phyloP scores from a whole-genome alignment of 2,113 vertebrate species.

The Poecile atricapillus region DNA sequence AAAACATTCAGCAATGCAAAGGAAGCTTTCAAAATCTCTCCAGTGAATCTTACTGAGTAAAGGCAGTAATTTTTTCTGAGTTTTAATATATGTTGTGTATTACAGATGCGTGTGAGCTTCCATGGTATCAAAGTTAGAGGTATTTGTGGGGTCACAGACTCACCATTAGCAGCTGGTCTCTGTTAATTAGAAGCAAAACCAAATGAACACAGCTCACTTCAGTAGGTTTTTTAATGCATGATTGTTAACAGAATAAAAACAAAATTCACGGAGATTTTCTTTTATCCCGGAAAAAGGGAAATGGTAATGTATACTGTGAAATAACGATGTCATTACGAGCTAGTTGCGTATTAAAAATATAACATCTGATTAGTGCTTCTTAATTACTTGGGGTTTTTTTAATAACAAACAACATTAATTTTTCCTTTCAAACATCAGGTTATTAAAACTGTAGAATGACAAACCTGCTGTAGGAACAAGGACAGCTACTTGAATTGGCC shows the following conservation, averaged over 20 bases:
- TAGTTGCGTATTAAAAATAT: background rate
- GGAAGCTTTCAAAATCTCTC: background rate
- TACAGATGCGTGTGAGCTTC: accelerated
- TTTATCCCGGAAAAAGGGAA: background rate
- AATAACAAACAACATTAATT: background rate
- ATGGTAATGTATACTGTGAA: background rate
- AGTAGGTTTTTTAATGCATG: background rate
- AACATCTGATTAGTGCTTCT: background rate
- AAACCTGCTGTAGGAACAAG: background rate
- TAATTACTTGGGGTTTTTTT: background rate
- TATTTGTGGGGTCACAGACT: background rate
- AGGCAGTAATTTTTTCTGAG: background rate
- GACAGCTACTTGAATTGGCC: background rate
- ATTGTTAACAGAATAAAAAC: background rate
- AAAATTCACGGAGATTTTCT: background rate
- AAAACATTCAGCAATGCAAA: background rate
- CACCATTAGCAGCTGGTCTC: background rate
- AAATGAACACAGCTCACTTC: background rate
- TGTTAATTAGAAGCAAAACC: background rate
- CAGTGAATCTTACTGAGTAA: background rate
- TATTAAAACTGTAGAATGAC: background rate
- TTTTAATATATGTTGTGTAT: background rate
- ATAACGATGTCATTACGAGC: background rate
- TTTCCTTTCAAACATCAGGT: background rate
- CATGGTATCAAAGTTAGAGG: background rate